Conservation (phyloP, 2,113 vertebrate species). For the Silurus asotus region DNA sequence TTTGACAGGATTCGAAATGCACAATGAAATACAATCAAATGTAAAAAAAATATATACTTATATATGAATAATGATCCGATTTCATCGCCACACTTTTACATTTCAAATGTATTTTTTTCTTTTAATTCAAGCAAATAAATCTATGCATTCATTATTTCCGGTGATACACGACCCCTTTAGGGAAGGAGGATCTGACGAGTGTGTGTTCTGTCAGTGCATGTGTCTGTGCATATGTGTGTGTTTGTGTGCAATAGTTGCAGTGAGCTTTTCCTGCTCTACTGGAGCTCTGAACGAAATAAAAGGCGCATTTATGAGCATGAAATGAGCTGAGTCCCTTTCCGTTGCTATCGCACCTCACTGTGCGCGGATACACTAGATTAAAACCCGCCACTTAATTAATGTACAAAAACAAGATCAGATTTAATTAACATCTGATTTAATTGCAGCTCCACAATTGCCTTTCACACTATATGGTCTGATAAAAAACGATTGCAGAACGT, state of each 20-base stretch:
- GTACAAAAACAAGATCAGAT: conserved; percentile 81
- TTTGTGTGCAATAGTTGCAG: conserved; percentile 5
- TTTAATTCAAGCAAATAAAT: background rate
- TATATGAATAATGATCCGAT: background rate
- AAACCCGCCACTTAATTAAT: conserved; percentile 78
- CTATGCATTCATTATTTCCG: background rate
- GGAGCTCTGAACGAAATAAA: conserved; percentile 67
- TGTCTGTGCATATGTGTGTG: background rate
- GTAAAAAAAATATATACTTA: no score
- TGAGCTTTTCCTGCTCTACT: conserved; percentile 22
- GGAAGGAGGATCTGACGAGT: background rate
- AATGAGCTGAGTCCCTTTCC: conserved; percentile 74
- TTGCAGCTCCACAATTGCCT: conserved; percentile 74
- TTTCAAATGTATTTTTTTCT: background rate
- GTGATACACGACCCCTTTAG: conserved; percentile 24
- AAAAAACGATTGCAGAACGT: conserved; percentile 65
- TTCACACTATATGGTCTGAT: conserved; percentile 65
- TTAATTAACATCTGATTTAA: conserved; percentile 83
- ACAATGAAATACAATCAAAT: no score
- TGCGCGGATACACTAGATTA: conserved; percentile 77
- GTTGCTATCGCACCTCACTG: conserved; percentile 69
- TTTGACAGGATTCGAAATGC: background rate
- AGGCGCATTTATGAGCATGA: conserved; percentile 70
- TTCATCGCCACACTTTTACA: background rate
- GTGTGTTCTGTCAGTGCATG: background rate